Evolutionary conservation across 2,113 vertebrate species (phyloP).

Genomic region (Rousettus leschenaultii): DNA sequence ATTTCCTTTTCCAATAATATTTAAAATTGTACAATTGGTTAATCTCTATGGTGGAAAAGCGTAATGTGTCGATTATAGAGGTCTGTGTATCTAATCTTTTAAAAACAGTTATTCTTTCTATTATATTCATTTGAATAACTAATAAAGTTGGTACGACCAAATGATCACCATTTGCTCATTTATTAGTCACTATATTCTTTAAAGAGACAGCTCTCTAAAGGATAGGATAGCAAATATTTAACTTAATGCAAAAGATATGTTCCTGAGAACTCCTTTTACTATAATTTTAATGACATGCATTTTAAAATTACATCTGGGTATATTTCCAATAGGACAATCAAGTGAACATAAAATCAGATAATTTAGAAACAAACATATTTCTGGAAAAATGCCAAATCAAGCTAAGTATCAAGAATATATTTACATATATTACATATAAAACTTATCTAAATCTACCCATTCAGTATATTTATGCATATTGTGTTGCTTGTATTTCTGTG

Average conservation of each 20-base stretch:
- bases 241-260: neutral
- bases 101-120: neutral
- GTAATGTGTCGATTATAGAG: neutral
- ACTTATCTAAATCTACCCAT: neutral
- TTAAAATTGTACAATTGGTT: neutral
- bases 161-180: neutral
- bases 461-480: neutral
- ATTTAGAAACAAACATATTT: conserved; percentile 30
- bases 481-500: neutral
- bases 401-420: neutral
- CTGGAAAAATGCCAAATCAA: neutral
- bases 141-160: neutral
- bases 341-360: neutral
- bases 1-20: neutral
- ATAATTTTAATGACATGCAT: conserved; percentile 1
- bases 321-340: neutral
- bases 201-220: neutral
- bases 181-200: neutral
- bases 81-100: neutral
- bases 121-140: neutral
- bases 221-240: neutral
- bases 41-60: neutral
- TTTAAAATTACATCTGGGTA: neutral
- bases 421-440: neutral
- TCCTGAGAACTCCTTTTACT: neutral